These are phyloP conservation scores for Lemur catta DNA, from an alignment of 2,797 vertebrate species.

Conservation along the genomic window DNA sequence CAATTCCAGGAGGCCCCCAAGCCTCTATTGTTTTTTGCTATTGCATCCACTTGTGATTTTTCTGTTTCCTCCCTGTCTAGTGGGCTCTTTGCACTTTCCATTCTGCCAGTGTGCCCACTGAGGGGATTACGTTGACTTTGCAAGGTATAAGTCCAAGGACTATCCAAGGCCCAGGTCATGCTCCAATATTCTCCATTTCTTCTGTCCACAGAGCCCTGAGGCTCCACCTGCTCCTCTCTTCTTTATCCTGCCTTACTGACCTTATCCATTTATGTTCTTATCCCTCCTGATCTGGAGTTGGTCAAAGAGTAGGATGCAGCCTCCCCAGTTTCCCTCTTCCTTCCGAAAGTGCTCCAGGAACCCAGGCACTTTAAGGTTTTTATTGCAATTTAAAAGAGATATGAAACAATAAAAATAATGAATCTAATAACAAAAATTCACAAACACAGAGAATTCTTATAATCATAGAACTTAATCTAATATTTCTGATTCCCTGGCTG, in stretches of 20 bases:
- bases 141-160: not conserved
- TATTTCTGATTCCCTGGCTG: not conserved
- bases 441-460: not conserved
- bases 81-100: not conserved
- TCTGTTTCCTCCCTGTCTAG: not conserved
- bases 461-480: not conserved
- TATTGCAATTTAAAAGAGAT: not conserved
- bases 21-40: not conserved
- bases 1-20: not conserved
- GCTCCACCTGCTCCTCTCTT: not conserved
- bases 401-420: not conserved
- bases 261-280: not conserved
- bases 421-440: not conserved
- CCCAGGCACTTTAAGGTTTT: not conserved
- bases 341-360: not conserved
- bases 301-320: not conserved
- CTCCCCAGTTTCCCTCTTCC: not conserved
- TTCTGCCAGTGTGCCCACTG: not conserved
- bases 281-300: not conserved
- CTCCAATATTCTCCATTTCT: not conserved
- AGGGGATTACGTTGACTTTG: not conserved
- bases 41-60: not conserved
- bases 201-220: not conserved
- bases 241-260: not conserved
- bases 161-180: not conserved